Conservation (phyloP, 2,888 invertebrate genomes). For the Linnaemya tessellans region DNA sequence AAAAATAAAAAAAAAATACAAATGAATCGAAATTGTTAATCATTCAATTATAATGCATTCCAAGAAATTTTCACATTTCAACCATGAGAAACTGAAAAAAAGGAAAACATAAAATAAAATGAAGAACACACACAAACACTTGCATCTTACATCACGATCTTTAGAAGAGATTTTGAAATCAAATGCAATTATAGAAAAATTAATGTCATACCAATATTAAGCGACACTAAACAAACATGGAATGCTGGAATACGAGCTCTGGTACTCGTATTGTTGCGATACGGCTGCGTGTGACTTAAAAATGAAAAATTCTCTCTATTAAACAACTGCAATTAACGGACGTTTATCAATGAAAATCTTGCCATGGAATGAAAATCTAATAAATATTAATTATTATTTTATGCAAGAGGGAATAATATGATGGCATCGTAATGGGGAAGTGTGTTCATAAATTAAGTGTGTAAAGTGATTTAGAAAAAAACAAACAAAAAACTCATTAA, state of each 20-base stretch:
- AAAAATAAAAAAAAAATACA: conserved; percentile 12
- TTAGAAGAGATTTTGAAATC: conserved; percentile 34
- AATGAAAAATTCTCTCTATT: background rate
- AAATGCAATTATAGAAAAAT: conserved; percentile 58
- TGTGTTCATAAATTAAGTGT: background rate
- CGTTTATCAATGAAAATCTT: conserved; percentile 33
- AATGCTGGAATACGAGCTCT: conserved; percentile 26
- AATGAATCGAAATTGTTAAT: conserved; percentile 69
- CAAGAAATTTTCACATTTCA: conserved; percentile 65
- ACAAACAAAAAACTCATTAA: too few relatives aligned
- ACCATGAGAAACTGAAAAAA: conserved; percentile 58
- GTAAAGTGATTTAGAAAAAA: background rate
- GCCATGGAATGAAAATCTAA: background rate
- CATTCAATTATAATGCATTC: conserved; percentile 73
- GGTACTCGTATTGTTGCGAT: too few relatives aligned
- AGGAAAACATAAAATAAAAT: conserved; percentile 4
- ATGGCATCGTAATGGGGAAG: conserved; percentile 8
- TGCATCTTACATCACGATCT: conserved; percentile 43
- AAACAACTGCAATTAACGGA: background rate
- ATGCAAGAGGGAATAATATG: background rate
- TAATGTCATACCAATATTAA: conserved; percentile 56
- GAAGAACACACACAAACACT: conserved; percentile 32
- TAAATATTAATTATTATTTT: conserved; percentile 26
- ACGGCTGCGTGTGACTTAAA: conserved; percentile 5
- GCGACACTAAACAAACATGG: conserved; percentile 34